Percentiles rank a stretch among this genome's conserved stretches.
phyloP scores from a whole-genome alignment of 2,888 invertebrate species.

The Hypsopygia costalis region DNA sequence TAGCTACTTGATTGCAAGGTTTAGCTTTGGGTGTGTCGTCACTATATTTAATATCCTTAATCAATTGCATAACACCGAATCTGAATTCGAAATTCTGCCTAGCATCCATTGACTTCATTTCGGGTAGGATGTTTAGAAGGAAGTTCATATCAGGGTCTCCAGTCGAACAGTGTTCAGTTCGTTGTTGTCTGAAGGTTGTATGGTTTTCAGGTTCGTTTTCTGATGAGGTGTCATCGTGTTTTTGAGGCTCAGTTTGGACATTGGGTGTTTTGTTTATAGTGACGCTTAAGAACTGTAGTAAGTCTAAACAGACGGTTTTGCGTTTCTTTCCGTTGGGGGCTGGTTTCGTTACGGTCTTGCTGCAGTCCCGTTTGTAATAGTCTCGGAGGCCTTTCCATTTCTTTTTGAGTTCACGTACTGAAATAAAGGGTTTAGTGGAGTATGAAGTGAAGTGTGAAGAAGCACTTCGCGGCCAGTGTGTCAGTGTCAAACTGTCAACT shows the following conservation, averaged over 20 bases:
- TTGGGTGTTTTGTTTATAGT: constrained; percentile 10
- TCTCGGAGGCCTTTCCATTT: constrained; percentile 36
- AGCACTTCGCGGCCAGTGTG: too few relatives aligned
- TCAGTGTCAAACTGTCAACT: too few relatives aligned
- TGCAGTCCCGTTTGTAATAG: constrained; percentile 28
- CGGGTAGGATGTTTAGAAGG: constrained; percentile 23
- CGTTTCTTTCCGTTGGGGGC: constrained; percentile 20
- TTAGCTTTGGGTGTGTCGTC: neutral
- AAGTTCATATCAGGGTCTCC: constrained; percentile 19
- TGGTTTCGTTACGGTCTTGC: constrained; percentile 20
- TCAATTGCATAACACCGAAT: constrained; percentile 22
- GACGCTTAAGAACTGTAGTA: constrained; percentile 21
- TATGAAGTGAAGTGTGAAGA: too few relatives aligned
- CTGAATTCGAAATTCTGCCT: constrained; percentile 24
- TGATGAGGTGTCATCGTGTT: too few relatives aligned
- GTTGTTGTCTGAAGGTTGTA: too few relatives aligned
- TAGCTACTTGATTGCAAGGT: too few relatives aligned
- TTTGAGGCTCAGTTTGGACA: neutral
- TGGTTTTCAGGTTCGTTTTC: too few relatives aligned
- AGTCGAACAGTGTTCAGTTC: too few relatives aligned
- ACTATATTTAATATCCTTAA: neutral
- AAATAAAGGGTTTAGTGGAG: constrained; percentile 15
- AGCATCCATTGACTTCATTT: constrained; percentile 23
- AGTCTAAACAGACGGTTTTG: constrained; percentile 20
- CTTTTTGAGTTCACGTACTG: constrained; percentile 32